phyloP scores from a whole-genome alignment of 2,888 invertebrate genomes.

The Mesorhabditis sp. region DNA sequence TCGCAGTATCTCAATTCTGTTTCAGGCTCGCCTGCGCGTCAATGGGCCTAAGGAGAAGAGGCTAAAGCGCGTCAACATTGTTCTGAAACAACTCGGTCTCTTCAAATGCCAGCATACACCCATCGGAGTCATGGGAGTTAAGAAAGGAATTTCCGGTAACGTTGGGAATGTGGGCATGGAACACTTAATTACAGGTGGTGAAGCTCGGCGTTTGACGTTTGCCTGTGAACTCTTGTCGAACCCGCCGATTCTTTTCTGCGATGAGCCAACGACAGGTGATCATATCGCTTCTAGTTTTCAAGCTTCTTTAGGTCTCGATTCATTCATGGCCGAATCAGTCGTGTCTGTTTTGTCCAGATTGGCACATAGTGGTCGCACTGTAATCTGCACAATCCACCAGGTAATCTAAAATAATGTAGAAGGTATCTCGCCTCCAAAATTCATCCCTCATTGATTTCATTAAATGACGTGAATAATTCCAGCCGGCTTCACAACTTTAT shows the following conservation, averaged over 20 bases:
- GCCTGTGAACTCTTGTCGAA: constrained; percentile 84
- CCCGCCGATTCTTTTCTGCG: constrained; percentile 90
- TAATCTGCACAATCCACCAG: constrained; percentile 58
- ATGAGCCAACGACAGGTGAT: constrained; percentile 82
- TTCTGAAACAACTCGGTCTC: constrained; percentile 79
- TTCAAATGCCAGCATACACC: constrained; percentile 83
- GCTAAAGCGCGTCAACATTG: constrained; percentile 27
- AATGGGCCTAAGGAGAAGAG: constrained; percentile 69
- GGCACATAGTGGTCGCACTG: constrained; percentile 46
- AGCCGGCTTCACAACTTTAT: constrained; percentile 55
- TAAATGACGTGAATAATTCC: neutral
- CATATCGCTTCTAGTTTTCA: too few relatives aligned
- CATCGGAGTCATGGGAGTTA: constrained; percentile 81
- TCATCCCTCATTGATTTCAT: neutral
- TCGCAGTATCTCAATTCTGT: neutral
- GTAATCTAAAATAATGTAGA: neutral
- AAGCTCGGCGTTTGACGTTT: constrained; percentile 68
- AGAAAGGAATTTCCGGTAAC: constrained; percentile 59
- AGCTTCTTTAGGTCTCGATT: constrained; percentile 71
- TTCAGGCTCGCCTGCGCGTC: constrained; percentile 58
- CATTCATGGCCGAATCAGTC: constrained; percentile 85
- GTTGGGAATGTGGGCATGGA: constrained; percentile 67
- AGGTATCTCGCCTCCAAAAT: too few relatives aligned
- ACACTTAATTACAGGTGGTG: constrained; percentile 77
- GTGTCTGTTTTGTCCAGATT: constrained; percentile 68